Percentiles rank a stretch among this genome's conserved stretches.
Evolutionary conservation across 2,888 invertebrate species (phyloP).

Genomic region (Malthinus flaveolus): DNA sequence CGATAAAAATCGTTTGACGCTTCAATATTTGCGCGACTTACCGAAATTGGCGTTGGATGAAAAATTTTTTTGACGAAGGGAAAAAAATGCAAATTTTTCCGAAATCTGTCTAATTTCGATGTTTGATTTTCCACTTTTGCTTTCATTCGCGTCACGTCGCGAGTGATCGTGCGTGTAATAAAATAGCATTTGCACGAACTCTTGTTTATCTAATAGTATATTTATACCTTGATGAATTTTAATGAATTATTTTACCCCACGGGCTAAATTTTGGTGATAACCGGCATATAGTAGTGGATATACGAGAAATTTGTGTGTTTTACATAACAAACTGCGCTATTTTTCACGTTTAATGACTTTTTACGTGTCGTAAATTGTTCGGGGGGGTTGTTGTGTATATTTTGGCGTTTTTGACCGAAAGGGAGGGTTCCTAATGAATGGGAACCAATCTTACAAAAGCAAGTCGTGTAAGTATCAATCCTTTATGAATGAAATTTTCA

Average conservation of each 20-base stretch:
- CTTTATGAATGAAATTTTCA: constrained; percentile 9
- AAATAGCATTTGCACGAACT: constrained; percentile 30
- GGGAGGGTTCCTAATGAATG: constrained; percentile 51
- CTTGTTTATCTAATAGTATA: constrained; percentile 36
- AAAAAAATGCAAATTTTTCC: constrained; percentile 13
- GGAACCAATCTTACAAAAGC: constrained; percentile 57
- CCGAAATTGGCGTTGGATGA: neutral
- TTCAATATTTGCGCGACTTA: neutral
- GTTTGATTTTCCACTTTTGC: constrained; percentile 24
- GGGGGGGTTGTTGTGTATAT: constrained; percentile 4
- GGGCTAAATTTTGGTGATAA: constrained; percentile 37
- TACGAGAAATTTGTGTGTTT: constrained; percentile 12
- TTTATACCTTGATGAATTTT: constrained; percentile 44
- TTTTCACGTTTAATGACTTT: constrained; percentile 17
- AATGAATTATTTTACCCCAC: constrained; percentile 38
- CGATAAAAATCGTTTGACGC: constrained; percentile 10
- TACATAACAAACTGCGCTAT: constrained; percentile 2
- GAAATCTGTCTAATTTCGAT: constrained; percentile 1
- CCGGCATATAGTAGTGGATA: constrained; percentile 19
- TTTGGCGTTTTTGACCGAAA: constrained; percentile 10
- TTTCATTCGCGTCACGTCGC: constrained; percentile 28
- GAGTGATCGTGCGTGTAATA: constrained; percentile 32
- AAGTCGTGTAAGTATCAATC: constrained; percentile 52
- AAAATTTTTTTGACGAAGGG: neutral
- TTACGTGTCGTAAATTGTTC: constrained; percentile 15